Conservation (phyloP, 2,113 vertebrate genomes). For the Notothenia rossii region DNA sequence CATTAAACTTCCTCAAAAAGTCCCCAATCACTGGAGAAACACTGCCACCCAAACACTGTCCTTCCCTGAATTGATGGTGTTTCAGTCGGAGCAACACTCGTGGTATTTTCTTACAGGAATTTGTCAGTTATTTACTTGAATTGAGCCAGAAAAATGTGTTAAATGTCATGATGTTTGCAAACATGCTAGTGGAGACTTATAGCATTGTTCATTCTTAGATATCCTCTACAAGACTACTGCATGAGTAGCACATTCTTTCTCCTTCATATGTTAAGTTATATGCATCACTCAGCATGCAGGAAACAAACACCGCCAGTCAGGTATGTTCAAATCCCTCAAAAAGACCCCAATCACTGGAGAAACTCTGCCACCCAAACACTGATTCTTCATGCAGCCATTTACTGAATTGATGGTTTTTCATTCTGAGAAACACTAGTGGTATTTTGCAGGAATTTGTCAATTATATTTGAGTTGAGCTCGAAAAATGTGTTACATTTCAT, state of each 20-base stretch:
- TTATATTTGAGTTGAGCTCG: too few relatives aligned
- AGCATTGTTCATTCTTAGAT: background rate
- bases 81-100: constrained; percentile 44
- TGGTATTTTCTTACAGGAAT: constrained; percentile 3
- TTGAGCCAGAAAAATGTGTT: constrained; percentile 28
- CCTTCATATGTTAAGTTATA: background rate
- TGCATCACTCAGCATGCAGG: background rate
- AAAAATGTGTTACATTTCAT: too few relatives aligned
- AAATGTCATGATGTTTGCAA: background rate
- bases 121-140: background rate
- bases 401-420: too few relatives aligned
- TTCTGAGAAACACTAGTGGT: too few relatives aligned
- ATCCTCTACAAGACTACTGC: background rate
- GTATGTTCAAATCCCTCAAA: too few relatives aligned
- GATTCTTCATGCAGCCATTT: too few relatives aligned
- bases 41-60: constrained; percentile 49
- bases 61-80: constrained; percentile 56
- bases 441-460: too few relatives aligned
- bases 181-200: background rate
- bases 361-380: too few relatives aligned
- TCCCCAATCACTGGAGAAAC: constrained; percentile 39
- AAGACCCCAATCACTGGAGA: too few relatives aligned
- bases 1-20: constrained; percentile 68
- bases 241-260: background rate
- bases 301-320: too few relatives aligned